phyloP scores from a whole-genome alignment of 1,140 invertebrate genomes.

The Drosophila santomea region DNA sequence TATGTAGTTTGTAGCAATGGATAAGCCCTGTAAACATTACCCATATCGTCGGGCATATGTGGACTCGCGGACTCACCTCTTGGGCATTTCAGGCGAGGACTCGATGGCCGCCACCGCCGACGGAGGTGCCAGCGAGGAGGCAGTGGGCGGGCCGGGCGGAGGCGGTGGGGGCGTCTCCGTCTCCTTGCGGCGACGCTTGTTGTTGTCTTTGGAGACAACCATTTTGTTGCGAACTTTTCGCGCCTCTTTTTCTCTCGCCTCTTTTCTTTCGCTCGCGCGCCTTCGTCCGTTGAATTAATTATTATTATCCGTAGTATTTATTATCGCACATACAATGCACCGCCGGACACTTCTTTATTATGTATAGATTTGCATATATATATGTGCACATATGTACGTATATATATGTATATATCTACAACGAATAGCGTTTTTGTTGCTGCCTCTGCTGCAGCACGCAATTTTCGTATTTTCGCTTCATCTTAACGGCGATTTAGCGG shows the following conservation, averaged over 20 bases:
- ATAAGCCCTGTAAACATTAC: constrained; percentile 16
- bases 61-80: constrained; percentile 79
- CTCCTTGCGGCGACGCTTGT: constrained; percentile 81
- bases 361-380: constrained; percentile 56
- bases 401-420: constrained; percentile 54
- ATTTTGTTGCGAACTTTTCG: constrained; percentile 80
- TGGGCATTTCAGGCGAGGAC: constrained; percentile 84
- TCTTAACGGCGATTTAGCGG: constrained; percentile 44
- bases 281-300: constrained; percentile 27
- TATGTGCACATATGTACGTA: constrained; percentile 19
- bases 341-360: constrained; percentile 40
- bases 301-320: constrained; percentile 30
- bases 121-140: constrained; percentile 35
- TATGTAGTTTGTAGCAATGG: constrained; percentile 19
- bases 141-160: constrained; percentile 31
- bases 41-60: neutral
- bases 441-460: constrained; percentile 62
- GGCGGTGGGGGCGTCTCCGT: constrained; percentile 74
- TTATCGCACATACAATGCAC: constrained; percentile 33
- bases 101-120: constrained; percentile 64
- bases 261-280: constrained; percentile 23
- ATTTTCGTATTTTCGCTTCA: constrained; percentile 79
- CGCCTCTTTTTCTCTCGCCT: constrained; percentile 65
- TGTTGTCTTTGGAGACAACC: constrained; percentile 84
- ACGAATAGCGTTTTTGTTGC: constrained; percentile 76